phyloP scores from a whole-genome alignment of 64 coral and sea anemone genomes.

The Stichodactyla helianthus region DNA sequence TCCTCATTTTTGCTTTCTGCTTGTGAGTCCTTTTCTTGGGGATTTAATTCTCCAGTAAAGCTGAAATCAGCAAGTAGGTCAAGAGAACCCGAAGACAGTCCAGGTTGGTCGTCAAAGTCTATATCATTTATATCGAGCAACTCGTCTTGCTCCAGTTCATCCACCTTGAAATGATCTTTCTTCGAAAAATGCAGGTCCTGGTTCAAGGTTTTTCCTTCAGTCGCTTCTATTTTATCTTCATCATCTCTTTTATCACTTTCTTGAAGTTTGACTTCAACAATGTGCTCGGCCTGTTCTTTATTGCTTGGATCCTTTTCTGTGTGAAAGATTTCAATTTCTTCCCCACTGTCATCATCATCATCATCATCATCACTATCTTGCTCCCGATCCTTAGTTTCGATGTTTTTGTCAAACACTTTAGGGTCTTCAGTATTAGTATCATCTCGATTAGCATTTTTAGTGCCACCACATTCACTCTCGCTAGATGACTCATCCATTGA shows the following conservation, averaged over 20 bases:
- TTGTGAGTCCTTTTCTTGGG: neutral
- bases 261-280: neutral
- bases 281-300: neutral
- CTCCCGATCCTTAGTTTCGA: neutral
- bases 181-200: neutral
- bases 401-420: neutral
- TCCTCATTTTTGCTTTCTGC: neutral
- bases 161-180: neutral
- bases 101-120: neutral
- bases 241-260: neutral
- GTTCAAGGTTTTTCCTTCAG: neutral
- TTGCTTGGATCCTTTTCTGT: neutral
- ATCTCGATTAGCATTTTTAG: neutral
- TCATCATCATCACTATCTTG: neutral
- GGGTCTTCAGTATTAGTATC: neutral
- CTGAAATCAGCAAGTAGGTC: conserved; percentile 14
- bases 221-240: neutral
- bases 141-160: neutral
- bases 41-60: neutral
- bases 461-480: neutral
- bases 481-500: neutral
- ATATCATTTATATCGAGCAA: conserved; percentile 17
- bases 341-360: neutral
- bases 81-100: neutral
- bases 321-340: neutral